A percentile compares a stretch with the other conserved stretches of the same genome.
Evolutionary conservation across 37 sponge, comb jelly and placozoan genomes (phyloP).

Genomic region (Aplysina aerophoba): DNA sequence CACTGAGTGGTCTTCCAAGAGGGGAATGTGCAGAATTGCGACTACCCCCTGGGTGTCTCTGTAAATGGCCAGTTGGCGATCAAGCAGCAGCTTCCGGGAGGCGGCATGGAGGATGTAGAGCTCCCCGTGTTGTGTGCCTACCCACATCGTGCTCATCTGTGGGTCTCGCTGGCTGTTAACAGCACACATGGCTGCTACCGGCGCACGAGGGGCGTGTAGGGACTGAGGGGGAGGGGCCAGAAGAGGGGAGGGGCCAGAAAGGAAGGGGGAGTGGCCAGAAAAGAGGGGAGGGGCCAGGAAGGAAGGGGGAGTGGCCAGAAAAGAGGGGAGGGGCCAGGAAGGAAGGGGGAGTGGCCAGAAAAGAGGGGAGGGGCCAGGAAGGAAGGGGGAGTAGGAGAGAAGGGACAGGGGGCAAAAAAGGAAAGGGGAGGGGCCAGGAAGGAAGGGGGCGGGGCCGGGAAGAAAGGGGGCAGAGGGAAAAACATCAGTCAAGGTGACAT

Average conservation of each 20-base stretch:
- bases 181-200: conserved; percentile 70
- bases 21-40: conserved; percentile 43
- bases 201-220: conserved; percentile 33
- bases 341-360: too few relatives aligned
- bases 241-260: too few relatives aligned
- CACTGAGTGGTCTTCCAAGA: conserved; percentile 27
- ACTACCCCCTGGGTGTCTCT: conserved; percentile 51
- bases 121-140: conserved; percentile 71
- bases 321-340: conserved; percentile 5
- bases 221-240: conserved; percentile 47
- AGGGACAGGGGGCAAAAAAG: too few relatives aligned
- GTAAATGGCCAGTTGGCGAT: conserved; percentile 56
- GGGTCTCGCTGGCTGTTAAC: conserved; percentile 27
- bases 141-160: conserved; percentile 67
- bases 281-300: background rate
- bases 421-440: too few relatives aligned
- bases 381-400: too few relatives aligned
- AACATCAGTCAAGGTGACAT: too few relatives aligned
- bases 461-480: too few relatives aligned
- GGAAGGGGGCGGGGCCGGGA: too few relatives aligned
- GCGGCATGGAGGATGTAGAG: conserved; percentile 60
- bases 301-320: too few relatives aligned
- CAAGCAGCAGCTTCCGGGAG: conserved; percentile 44
- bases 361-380: too few relatives aligned
- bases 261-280: background rate